These are phyloP conservation scores for Champsocephalus gunnari DNA, from an alignment of 2,797 vertebrate species.

Conservation along the genomic window DNA sequence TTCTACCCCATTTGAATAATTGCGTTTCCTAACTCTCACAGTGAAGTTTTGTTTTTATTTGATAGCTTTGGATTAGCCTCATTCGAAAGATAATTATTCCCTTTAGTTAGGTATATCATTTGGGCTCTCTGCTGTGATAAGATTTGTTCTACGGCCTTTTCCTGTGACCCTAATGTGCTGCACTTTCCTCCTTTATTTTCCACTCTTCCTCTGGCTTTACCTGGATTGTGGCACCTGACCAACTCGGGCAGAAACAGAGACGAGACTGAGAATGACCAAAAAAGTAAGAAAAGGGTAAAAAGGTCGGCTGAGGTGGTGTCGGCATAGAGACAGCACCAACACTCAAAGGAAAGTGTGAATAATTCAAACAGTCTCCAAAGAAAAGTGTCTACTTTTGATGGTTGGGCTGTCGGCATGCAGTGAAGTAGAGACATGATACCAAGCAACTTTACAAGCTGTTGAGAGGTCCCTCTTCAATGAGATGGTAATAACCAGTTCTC, in stretches of 20 bases:
- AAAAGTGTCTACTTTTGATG: slow-evolving; percentile 60
- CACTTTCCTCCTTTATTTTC: slow-evolving; percentile 40
- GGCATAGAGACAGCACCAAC: slow-evolving; percentile 50
- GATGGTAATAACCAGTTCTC: slow-evolving; percentile 72
- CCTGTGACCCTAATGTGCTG: slow-evolving; percentile 37
- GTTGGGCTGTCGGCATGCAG: slow-evolving; percentile 59
- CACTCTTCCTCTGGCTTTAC: slow-evolving; percentile 33
- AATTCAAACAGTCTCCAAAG: slow-evolving; percentile 71
- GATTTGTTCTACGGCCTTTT: slow-evolving; percentile 57
- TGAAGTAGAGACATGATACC: slow-evolving; percentile 60
- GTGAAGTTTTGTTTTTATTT: slow-evolving; percentile 74
- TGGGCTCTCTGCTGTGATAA: slow-evolving; percentile 47
- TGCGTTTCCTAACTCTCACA: slow-evolving; percentile 70
- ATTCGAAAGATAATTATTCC: slow-evolving; percentile 71
- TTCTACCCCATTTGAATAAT: slow-evolving; percentile 76
- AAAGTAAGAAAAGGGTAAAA: slow-evolving; percentile 16
- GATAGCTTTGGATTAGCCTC: slow-evolving; percentile 71
- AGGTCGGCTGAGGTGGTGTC: slow-evolving; percentile 53
- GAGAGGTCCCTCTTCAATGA: slow-evolving; percentile 64
- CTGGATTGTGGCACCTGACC: slow-evolving; percentile 35
- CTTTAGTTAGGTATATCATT: slow-evolving; percentile 68
- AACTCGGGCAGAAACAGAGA: slow-evolving; percentile 31
- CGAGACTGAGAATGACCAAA: slow-evolving; percentile 16
- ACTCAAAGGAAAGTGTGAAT: slow-evolving; percentile 66
- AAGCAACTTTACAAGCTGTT: slow-evolving; percentile 67